These are phyloP conservation scores for Apoderus coryli DNA, from an alignment of 2,888 invertebrate species.

Conservation along the genomic window DNA sequence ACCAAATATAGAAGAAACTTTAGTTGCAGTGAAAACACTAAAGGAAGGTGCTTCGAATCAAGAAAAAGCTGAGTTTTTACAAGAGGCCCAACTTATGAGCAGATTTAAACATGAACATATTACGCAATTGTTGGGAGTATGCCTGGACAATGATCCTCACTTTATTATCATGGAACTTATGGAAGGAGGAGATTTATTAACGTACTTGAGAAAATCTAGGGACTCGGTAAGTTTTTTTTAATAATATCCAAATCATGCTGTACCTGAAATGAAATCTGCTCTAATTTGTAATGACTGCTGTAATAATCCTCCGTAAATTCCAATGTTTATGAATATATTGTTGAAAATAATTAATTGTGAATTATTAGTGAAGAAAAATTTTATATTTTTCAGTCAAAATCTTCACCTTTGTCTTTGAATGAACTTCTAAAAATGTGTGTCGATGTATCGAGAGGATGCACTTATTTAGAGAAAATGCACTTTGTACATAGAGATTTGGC, in stretches of 20 bases:
- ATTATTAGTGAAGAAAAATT: too few species aligned
- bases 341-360: too few species aligned
- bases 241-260: too few species aligned
- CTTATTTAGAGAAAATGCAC: slow-evolving; percentile 91
- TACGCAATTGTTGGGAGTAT: slow-evolving; percentile 81
- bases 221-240: slow-evolving; percentile 39
- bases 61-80: slow-evolving; percentile 85
- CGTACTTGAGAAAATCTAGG: slow-evolving; percentile 73
- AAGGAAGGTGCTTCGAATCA: slow-evolving; percentile 82
- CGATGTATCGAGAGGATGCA: slow-evolving; percentile 90
- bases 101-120: slow-evolving; percentile 97
- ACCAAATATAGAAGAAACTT: slow-evolving; percentile 45
- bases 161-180: slow-evolving; percentile 94
- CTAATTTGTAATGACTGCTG: slow-evolving; percentile 2
- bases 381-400: too few species aligned
- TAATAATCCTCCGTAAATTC: too few species aligned
- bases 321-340: too few species aligned
- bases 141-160: slow-evolving; percentile 84
- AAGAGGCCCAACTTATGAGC: slow-evolving; percentile 94
- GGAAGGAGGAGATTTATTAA: slow-evolving; percentile 91
- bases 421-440: slow-evolving; percentile 88
- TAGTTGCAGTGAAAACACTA: slow-evolving; percentile 92
- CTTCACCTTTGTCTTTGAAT: slow-evolving; percentile 61
- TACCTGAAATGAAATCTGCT: too few species aligned
- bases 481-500: slow-evolving; percentile 96